A percentile compares a stretch with the other conserved stretches of the same genome.
phyloP scores from a whole-genome alignment of 2,797 vertebrate genomes.

The Emys orbicularis region DNA sequence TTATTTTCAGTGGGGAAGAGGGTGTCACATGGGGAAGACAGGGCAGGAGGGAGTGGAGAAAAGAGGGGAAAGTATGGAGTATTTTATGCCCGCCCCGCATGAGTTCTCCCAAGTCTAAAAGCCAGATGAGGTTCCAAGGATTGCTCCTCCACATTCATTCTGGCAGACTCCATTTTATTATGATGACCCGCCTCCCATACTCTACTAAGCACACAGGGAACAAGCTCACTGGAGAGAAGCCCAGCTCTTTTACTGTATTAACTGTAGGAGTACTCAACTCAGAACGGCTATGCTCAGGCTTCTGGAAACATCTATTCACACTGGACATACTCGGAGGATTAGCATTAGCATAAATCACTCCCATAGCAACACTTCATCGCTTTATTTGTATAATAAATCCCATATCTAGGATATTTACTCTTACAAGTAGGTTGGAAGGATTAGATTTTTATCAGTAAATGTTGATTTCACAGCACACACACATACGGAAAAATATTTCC shows the following conservation, averaged over 20 bases:
- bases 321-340: not conserved
- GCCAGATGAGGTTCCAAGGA: not conserved
- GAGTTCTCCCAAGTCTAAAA: not conserved
- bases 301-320: slow-evolving; percentile 60
- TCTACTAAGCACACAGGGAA: not conserved
- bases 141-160: slow-evolving; percentile 3
- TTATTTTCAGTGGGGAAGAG: not conserved
- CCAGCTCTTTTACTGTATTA: slow-evolving; percentile 61
- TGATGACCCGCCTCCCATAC: not conserved
- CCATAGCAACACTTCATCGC: not conserved
- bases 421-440: not conserved
- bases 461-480: not conserved
- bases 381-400: slow-evolving; percentile 8
- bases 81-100: not conserved
- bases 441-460: not conserved
- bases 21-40: not conserved
- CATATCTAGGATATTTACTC: not conserved
- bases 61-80: not conserved
- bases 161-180: slow-evolving; percentile 23
- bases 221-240: slow-evolving; percentile 49
- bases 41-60: not conserved
- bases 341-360: slow-evolving; percentile 39
- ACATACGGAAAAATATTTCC: not conserved
- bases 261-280: slow-evolving; percentile 56
- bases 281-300: slow-evolving; percentile 14